Conservation (phyloP, 2,113 vertebrate genomes). For the Origma solitaria region DNA sequence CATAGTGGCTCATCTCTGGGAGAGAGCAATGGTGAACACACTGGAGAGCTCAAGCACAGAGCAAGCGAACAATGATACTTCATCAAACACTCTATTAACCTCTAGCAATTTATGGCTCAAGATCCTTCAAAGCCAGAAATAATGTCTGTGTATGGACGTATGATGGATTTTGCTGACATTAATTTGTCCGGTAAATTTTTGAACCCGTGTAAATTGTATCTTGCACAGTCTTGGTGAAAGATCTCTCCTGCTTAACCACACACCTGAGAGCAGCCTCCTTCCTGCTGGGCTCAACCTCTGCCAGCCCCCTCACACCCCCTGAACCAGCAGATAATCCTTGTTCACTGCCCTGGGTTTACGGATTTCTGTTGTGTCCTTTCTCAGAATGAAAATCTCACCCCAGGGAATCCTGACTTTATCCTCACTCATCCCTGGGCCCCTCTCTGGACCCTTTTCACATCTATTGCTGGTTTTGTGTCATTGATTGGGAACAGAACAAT, state of each 20-base stretch:
- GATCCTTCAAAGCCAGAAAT: conserved; percentile 24
- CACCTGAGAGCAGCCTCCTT: not conserved
- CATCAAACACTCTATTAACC: conserved; percentile 52
- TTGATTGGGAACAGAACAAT: not conserved
- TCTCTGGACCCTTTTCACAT: not conserved
- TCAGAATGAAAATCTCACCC: not conserved
- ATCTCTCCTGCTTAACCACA: not conserved
- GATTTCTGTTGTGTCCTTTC: not conserved
- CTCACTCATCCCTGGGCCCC: not conserved
- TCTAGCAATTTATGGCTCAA: conserved; percentile 32
- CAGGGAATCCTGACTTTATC: not conserved
- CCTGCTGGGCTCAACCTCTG: not conserved
- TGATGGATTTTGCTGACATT: conserved; percentile 26
- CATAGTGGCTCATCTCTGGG: not conserved
- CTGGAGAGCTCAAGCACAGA: not conserved
- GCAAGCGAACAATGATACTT: not conserved
- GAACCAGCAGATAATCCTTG: not conserved
- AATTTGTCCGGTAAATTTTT: conserved; percentile 14
- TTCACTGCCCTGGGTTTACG: not conserved
- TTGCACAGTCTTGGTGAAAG: not conserved
- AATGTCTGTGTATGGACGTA: not conserved
- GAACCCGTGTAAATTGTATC: conserved; percentile 12
- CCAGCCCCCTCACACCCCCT: not conserved
- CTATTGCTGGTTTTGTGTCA: fast-evolving
- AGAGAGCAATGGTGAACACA: not conserved